A percentile compares a stretch with the other conserved stretches of the same genome.
Conservation (phyloP, 2,113 vertebrate species). For the Crotalus helleri region DNA sequence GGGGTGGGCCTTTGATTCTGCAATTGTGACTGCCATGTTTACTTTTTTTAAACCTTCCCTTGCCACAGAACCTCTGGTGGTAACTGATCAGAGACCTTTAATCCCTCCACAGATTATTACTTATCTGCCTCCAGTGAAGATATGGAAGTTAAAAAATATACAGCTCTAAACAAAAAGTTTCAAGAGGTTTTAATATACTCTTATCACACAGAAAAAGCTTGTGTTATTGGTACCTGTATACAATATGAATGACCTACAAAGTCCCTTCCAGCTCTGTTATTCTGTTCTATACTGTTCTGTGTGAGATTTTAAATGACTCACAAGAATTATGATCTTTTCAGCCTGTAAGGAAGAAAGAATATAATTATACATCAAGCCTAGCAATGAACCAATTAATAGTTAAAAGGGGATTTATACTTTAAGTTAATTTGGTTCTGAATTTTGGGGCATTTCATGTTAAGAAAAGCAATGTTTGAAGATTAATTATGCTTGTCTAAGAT, state of each 20-base stretch:
- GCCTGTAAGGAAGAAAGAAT: slow-evolving; percentile 73
- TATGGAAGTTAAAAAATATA: background rate
- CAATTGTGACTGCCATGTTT: background rate
- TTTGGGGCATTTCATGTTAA: slow-evolving; percentile 67
- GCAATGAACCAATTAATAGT: slow-evolving; percentile 80
- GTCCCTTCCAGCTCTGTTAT: no score
- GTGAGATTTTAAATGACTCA: slow-evolving; percentile 62
- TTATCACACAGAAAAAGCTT: background rate
- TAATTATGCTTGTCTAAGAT: slow-evolving; percentile 75
- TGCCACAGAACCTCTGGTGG: background rate
- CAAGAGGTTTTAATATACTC: background rate
- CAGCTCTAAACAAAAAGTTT: background rate
- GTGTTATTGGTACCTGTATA: background rate
- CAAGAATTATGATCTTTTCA: slow-evolving; percentile 76
- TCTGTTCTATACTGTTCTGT: no score
- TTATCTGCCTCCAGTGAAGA: background rate
- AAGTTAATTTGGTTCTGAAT: slow-evolving; percentile 78
- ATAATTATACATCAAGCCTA: slow-evolving; percentile 72
- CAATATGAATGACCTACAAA: no score
- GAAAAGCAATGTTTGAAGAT: slow-evolving; percentile 79
- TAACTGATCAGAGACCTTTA: background rate
- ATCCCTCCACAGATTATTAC: background rate
- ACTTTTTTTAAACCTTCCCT: background rate
- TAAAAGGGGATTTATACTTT: slow-evolving; percentile 76
- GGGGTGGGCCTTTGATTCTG: background rate